Percentiles rank a stretch among this genome's conserved stretches.
Conservation (phyloP, 2,113 vertebrate species). For the Myocastor coypus region DNA sequence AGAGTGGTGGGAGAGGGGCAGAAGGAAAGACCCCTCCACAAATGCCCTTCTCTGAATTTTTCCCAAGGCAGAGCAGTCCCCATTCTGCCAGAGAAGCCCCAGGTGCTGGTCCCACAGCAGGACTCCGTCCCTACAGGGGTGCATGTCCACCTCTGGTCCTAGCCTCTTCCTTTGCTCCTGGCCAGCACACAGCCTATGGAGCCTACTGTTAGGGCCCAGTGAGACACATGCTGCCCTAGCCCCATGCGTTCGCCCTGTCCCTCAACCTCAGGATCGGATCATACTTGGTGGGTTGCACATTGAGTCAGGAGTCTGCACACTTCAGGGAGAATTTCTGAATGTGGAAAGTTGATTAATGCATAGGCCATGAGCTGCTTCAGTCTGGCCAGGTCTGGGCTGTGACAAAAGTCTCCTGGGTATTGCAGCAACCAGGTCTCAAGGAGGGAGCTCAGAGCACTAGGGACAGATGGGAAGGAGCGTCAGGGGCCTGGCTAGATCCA, state of each 20-base stretch:
- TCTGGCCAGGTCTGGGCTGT: background rate
- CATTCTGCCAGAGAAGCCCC: background rate
- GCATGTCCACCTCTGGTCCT: background rate
- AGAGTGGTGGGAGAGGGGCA: no score
- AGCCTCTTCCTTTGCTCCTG: background rate
- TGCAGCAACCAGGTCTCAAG: no score
- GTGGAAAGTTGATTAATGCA: background rate
- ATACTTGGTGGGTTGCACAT: background rate
- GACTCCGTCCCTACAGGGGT: accelerated
- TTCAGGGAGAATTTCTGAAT: background rate
- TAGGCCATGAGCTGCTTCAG: background rate
- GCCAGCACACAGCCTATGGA: background rate
- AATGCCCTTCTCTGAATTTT: background rate
- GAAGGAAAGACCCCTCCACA: background rate
- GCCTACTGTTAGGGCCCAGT: background rate
- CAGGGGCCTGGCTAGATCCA: background rate
- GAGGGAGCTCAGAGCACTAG: background rate
- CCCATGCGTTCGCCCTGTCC: background rate
- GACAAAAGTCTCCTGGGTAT: background rate
- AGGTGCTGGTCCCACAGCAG: background rate
- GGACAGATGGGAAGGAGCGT: background rate
- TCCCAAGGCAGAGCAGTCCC: background rate
- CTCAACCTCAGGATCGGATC: background rate
- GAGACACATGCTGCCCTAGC: no score
- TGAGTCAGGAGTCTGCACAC: background rate